Conservation (phyloP, 1,140 invertebrate species). For the Hypsibius dujardini region DNA sequence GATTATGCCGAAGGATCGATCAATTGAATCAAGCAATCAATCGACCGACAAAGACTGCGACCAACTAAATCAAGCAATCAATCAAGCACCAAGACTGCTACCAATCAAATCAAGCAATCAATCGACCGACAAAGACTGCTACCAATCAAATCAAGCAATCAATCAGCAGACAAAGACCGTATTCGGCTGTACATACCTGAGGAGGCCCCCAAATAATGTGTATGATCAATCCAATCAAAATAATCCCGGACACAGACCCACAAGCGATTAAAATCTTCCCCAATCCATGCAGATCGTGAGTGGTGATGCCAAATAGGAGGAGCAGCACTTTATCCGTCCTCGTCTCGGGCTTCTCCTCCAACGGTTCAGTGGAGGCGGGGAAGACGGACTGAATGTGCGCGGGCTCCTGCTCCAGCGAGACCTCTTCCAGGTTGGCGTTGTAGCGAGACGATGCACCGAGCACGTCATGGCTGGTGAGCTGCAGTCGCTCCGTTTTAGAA, state of each 20-base stretch:
- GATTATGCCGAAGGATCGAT: too few species aligned
- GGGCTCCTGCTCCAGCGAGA: neutral
- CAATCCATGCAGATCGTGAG: slow-evolving; percentile 21
- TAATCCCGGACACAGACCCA: slow-evolving; percentile 28
- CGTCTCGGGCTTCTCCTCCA: neutral
- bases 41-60: slow-evolving; percentile 14
- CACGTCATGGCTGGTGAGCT: neutral
- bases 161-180: too few species aligned
- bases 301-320: slow-evolving; percentile 1
- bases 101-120: too few species aligned
- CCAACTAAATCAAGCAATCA: neutral
- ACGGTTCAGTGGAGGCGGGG: neutral
- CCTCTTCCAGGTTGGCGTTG: neutral
- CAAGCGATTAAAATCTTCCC: slow-evolving; percentile 29
- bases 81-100: too few species aligned
- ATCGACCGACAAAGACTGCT: too few species aligned
- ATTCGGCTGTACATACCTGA: too few species aligned
- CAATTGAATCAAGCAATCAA: too few species aligned
- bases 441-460: neutral
- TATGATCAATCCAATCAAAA: slow-evolving; percentile 31
- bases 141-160: too few species aligned
- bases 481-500: neutral
- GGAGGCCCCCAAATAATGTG: slow-evolving; percentile 31
- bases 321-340: neutral
- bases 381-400: neutral